A percentile compares a stretch with the other conserved stretches of the same genome.
Conservation (phyloP, 2,113 vertebrate species). For the Taxidea taxus region DNA sequence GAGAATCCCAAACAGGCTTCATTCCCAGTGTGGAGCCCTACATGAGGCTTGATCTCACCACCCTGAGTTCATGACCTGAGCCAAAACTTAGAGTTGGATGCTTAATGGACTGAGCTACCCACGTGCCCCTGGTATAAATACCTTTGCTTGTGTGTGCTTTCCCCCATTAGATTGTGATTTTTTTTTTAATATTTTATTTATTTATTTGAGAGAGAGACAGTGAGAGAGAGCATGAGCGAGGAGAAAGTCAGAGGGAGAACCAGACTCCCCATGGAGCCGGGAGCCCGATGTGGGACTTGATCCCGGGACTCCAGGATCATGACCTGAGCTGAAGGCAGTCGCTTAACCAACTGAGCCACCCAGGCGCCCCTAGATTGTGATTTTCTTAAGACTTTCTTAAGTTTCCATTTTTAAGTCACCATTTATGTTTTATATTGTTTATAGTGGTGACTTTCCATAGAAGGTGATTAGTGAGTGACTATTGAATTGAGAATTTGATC, state of each 20-base stretch:
- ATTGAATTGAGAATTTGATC: slow-evolving; percentile 4
- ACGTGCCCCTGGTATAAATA: neutral
- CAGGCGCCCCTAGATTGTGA: neutral
- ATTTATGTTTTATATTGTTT: neutral
- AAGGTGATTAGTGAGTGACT: neutral
- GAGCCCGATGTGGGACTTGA: too few relatives aligned
- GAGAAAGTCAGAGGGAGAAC: too few relatives aligned
- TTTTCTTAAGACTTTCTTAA: slow-evolving; percentile 4
- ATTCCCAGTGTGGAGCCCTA: neutral
- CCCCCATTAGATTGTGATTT: neutral
- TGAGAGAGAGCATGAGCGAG: too few relatives aligned
- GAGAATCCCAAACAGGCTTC: neutral
- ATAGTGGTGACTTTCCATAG: neutral
- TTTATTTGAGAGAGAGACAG: too few relatives aligned
- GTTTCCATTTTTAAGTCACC: slow-evolving; percentile 22
- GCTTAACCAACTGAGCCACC: too few relatives aligned
- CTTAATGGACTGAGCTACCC: neutral
- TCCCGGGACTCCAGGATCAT: too few relatives aligned
- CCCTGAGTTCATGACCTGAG: neutral
- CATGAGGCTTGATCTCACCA: neutral
- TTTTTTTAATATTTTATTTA: too few relatives aligned
- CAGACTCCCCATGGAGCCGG: too few relatives aligned
- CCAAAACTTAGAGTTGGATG: neutral
- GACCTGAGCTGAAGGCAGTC: too few relatives aligned
- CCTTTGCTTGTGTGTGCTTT: neutral